These are phyloP conservation scores for Neotoma lepida DNA, from an alignment of 2,113 vertebrate genomes.

Conservation along the genomic window DNA sequence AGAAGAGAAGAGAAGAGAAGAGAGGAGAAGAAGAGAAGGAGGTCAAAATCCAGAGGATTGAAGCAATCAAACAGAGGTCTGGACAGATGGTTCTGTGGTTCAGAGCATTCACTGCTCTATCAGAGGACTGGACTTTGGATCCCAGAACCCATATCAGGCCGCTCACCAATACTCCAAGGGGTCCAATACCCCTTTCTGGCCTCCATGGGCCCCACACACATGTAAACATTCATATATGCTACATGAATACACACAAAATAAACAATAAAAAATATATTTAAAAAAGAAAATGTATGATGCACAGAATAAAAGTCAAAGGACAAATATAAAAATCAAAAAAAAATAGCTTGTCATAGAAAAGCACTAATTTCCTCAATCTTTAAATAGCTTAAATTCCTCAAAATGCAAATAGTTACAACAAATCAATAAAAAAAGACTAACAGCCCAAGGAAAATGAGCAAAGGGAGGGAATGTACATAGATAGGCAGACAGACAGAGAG, in stretches of 20 bases:
- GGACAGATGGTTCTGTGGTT: not conserved
- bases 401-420: slow-evolving; percentile 52
- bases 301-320: slow-evolving; percentile 35
- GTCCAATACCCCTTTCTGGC: not conserved
- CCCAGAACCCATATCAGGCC: not conserved
- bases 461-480: not conserved
- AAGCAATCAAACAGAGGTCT: not conserved
- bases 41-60: not conserved
- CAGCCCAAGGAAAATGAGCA: not conserved
- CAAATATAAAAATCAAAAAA: slow-evolving; percentile 56
- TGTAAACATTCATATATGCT: not conserved
- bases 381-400: slow-evolving; percentile 51
- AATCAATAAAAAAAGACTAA: slow-evolving; percentile 46
- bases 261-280: not conserved
- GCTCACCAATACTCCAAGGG: not conserved
- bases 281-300: not conserved
- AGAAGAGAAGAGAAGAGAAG: no score
- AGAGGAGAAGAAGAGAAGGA: not conserved
- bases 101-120: not conserved
- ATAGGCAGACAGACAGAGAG: not conserved
- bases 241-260: not conserved
- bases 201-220: not conserved
- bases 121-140: not conserved
- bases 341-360: slow-evolving; percentile 8
- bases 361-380: not conserved